Base-by-base conservation (phyloP, 2,888 invertebrate genomes). In the Acleris sparsana region DNA sequence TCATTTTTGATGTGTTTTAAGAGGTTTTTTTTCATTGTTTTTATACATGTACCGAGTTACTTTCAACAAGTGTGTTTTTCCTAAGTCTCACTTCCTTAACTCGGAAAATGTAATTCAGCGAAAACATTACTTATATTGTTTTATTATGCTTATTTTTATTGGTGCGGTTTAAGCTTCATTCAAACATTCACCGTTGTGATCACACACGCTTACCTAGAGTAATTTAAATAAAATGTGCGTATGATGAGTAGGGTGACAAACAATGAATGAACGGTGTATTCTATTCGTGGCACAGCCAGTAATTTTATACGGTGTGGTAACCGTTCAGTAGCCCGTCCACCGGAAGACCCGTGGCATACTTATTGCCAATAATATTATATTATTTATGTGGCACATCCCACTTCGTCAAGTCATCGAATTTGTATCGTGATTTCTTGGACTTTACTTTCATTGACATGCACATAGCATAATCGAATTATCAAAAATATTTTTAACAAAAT, bases 301-400 rank as follows among this genome's bases (percentile, higher is more conserved):
- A 77, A 81, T 80, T 69, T 67, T 69, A 70, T 68, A 71, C 69
- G 79, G 79, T 79, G 73, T 70, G 75, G 73, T 80, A 80, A 84
- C 80, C 75, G 83, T 82, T 77, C 70, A 69, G 70, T 70, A 72
- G 72, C 70, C 72, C 70, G 72, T 71, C 68, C 74, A 78, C 88
- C 87, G 89, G 89, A 89, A 88, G 85, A 82, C 77, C 78, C 71
- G 72, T 80, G 83, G 78, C 84, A 83, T 82, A 85, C 80, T 66
- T 66, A 56, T 49, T 55, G n/a, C 17, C 56, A 39, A 80, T 83
- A 80, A 77, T 76, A 74, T 77, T 77, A 73, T 68, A 70, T 67
- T 72, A 73, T 70, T 71, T 66, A 84, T 82, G 75, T 86, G 76
- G 85, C 82, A 80, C 85, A 66, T 29, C 17, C 33, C 62, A 82